Percentiles rank a stretch among this genome's conserved stretches.
Conservation (phyloP, 2,797 vertebrate genomes). For the Diplodus sargus region DNA sequence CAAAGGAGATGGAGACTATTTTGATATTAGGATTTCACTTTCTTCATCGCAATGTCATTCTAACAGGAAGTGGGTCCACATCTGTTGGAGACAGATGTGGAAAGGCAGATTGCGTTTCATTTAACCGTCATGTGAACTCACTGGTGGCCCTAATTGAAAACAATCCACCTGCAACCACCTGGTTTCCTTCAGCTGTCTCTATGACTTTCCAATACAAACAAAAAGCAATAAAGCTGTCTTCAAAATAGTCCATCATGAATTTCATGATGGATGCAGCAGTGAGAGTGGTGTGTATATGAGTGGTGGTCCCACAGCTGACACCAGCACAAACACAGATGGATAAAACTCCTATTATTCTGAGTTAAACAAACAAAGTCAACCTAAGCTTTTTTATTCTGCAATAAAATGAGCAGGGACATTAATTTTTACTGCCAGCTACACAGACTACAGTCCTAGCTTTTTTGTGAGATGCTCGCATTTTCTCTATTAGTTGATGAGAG, state of each 20-base stretch:
- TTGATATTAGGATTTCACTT: constrained; percentile 12
- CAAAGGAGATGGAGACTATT: not conserved
- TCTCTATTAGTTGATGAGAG: constrained; percentile 14
- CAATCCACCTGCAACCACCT: constrained; percentile 2
- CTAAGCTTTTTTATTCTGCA: constrained; percentile 22
- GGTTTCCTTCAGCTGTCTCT: not conserved
- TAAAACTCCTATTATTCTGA: constrained; percentile 10
- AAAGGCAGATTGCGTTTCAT: constrained; percentile 3
- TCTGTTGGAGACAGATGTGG: not conserved
- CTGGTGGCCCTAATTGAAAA: constrained; percentile 3
- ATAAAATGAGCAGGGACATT: constrained; percentile 27
- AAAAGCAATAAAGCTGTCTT: constrained; percentile 19
- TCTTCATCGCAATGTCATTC: constrained; percentile 3
- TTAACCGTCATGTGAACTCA: constrained; percentile 19
- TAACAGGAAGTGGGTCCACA: constrained; percentile 8
- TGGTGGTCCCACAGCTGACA: constrained; percentile 20
- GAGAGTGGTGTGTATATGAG: not conserved
- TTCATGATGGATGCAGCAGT: constrained; percentile 1
- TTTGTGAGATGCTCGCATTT: constrained; percentile 21
- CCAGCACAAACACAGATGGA: constrained; percentile 24
- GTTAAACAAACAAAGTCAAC: constrained; percentile 35
- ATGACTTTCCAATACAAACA: constrained; percentile 2
- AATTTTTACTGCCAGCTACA: constrained; percentile 22
- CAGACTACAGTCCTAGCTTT: constrained; percentile 1
- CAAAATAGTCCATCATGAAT: constrained; percentile 15